Conservation (phyloP, 2,797 vertebrate species). For the Leucoraja ocellata region DNA sequence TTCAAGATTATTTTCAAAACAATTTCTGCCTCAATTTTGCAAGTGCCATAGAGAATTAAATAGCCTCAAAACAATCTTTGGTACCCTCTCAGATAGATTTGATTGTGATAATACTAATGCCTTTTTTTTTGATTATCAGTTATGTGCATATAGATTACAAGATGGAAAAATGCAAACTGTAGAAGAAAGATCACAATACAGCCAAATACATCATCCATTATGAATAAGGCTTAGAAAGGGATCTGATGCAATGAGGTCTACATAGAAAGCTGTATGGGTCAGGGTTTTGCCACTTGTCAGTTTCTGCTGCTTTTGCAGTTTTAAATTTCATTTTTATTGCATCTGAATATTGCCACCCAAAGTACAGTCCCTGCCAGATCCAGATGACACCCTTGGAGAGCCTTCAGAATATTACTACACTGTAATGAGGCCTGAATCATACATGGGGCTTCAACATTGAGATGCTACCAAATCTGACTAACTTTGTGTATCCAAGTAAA, state of each 20-base stretch:
- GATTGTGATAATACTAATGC: not conserved
- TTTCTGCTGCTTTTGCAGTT: not conserved
- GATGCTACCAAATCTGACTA: not conserved
- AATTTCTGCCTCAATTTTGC: not conserved
- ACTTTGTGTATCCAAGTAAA: not conserved
- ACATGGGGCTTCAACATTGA: not conserved
- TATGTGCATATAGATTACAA: not conserved
- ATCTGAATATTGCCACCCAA: not conserved
- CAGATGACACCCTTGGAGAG: not conserved
- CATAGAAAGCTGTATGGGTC: not conserved
- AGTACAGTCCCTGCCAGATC: not conserved
- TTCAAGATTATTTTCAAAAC: not conserved
- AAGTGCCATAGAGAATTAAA: not conserved
- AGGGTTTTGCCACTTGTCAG: not conserved
- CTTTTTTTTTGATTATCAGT: not conserved
- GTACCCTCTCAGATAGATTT: not conserved
- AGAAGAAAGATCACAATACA: not conserved
- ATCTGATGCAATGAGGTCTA: not conserved
- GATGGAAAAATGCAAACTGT: not conserved
- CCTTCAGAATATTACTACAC: not conserved
- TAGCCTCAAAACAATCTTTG: not conserved
- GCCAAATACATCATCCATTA: not conserved
- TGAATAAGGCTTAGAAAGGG: not conserved
- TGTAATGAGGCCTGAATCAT: not conserved
- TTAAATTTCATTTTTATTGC: not conserved